These are phyloP conservation scores for Morone chrysops DNA, from an alignment of 2,113 vertebrate species.

Conservation along the genomic window DNA sequence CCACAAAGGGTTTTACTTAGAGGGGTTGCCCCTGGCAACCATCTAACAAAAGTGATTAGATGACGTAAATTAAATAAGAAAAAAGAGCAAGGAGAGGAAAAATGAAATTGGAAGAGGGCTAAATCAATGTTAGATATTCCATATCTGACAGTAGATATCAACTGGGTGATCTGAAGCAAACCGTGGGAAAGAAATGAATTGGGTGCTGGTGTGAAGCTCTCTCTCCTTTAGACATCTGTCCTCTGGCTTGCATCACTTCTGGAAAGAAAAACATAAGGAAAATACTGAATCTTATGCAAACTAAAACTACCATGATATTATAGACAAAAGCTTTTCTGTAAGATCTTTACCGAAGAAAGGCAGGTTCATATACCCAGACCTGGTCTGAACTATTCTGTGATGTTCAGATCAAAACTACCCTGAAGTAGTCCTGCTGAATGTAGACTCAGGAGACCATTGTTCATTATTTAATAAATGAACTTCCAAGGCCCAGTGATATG, in stretches of 20 bases:
- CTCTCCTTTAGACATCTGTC: constrained; percentile 86
- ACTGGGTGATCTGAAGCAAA: constrained; percentile 64
- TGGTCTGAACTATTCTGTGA: constrained; percentile 1
- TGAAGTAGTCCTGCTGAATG: not conserved
- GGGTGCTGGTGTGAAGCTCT: constrained; percentile 88
- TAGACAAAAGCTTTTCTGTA: not conserved
- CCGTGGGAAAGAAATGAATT: constrained; percentile 93
- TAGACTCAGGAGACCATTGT: not conserved
- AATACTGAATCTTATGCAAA: not conserved
- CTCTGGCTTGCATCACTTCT: constrained; percentile 82
- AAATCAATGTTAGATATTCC: constrained; percentile 32
- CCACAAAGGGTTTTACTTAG: constrained; percentile 59
- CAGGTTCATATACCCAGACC: not conserved
- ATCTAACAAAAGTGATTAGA: constrained; percentile 70
- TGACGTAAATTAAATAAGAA: constrained; percentile 46
- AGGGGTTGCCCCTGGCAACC: constrained; percentile 60
- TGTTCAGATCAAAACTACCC: constrained; percentile 3
- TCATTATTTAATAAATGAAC: constrained; percentile 11
- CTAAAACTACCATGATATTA: not conserved
- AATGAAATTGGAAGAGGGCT: constrained; percentile 16
- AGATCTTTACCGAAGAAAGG: not conserved
- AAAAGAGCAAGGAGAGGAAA: constrained; percentile 35
- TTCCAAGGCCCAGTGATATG: not conserved
- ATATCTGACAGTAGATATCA: constrained; percentile 12
- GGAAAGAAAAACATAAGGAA: constrained; percentile 41